phyloP scores from a whole-genome alignment of 2,113 vertebrate species.

The Sander lucioperca region DNA sequence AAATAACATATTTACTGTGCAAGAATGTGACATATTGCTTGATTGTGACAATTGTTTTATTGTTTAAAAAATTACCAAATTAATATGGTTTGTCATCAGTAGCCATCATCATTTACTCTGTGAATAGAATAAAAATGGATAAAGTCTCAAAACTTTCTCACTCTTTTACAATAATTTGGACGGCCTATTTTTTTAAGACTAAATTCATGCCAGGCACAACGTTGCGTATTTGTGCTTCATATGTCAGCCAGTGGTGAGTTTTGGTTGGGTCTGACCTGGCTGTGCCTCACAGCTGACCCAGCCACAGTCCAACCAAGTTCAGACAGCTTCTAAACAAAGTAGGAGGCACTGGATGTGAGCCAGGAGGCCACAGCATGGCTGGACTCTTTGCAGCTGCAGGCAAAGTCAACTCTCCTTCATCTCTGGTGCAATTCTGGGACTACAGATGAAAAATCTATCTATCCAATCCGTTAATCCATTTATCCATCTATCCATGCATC shows the following conservation, averaged over 20 bases:
- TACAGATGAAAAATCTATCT: not conserved
- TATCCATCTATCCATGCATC: not conserved
- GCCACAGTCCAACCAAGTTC: constrained; percentile 44
- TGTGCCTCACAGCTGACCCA: constrained; percentile 40
- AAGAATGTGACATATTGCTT: not conserved
- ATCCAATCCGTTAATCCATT: no score
- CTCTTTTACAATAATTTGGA: constrained; percentile 10
- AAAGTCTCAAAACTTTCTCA: not conserved
- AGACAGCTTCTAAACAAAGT: constrained; percentile 48
- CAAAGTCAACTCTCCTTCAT: not conserved
- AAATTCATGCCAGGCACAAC: constrained; percentile 23
- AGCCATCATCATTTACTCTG: not conserved
- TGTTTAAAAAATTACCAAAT: not conserved
- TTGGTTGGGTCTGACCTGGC: constrained; percentile 34
- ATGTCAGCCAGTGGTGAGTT: constrained; percentile 42
- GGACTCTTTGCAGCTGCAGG: constrained; percentile 12
- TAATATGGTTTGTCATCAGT: not conserved
- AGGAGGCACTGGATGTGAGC: constrained; percentile 17
- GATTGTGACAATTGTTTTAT: not conserved
- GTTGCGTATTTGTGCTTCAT: constrained; percentile 31
- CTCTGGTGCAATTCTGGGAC: not conserved
- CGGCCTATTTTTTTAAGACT: not conserved
- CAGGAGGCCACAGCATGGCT: constrained; percentile 39
- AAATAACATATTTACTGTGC: not conserved
- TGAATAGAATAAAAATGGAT: not conserved